Conservation (phyloP, 2,888 invertebrate species). For the Pollenia amentaria region DNA sequence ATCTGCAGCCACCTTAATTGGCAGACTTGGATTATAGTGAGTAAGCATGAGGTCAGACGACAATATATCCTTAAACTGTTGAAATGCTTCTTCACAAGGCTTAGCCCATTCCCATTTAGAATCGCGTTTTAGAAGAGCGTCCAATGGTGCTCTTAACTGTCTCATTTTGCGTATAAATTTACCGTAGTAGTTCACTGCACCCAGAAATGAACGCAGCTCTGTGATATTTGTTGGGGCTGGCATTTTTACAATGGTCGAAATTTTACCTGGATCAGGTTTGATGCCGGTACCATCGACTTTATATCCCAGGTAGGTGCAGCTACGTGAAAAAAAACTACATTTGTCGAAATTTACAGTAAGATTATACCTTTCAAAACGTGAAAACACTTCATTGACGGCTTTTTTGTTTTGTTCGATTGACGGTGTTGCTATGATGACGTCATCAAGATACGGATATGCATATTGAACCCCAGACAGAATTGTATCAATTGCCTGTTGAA, state of each 20-base stretch:
- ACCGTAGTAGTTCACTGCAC: conserved; percentile 27
- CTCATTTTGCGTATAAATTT: conserved; percentile 35
- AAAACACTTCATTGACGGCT: conserved; percentile 34
- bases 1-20: conserved; percentile 71
- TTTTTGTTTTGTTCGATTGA: conserved; percentile 30
- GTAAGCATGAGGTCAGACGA: conserved; percentile 65
- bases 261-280: conserved; percentile 24
- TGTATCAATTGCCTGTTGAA: conserved; percentile 71
- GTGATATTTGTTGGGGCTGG: conserved; percentile 16
- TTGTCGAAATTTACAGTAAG: conserved; percentile 43
- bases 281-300: conserved; percentile 25
- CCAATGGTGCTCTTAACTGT: conserved; percentile 33
- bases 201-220: conserved; percentile 10
- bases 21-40: conserved; percentile 45
- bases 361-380: conserved; percentile 49
- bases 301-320: conserved; percentile 34
- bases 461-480: conserved; percentile 67
- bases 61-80: conserved; percentile 57
- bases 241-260: conserved; percentile 26
- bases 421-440: conserved; percentile 58
- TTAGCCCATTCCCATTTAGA: conserved; percentile 42
- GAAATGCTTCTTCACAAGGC: conserved; percentile 55
- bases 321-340: conserved; percentile 36
- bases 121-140: conserved; percentile 23
- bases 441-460: conserved; percentile 52